phyloP scores from a whole-genome alignment of 1,140 invertebrate genomes.

The Conopomorpha cramerella region DNA sequence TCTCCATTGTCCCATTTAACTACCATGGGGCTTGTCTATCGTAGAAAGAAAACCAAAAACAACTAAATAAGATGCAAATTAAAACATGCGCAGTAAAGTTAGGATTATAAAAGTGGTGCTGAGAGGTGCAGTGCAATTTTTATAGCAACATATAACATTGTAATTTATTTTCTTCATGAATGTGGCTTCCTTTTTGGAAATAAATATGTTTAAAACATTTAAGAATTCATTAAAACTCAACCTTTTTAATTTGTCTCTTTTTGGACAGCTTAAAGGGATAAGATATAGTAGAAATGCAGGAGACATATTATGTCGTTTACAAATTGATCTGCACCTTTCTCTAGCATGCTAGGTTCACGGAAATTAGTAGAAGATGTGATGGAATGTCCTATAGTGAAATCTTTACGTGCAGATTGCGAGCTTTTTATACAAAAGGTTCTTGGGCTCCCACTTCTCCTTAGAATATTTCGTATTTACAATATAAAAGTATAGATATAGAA shows the following conservation, averaged over 20 bases:
- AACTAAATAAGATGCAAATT: slow-evolving; percentile 25
- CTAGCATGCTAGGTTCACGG: too few relatives aligned
- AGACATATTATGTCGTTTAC: not conserved
- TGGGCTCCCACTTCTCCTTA: not conserved
- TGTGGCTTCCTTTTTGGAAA: too few relatives aligned
- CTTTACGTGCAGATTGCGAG: not conserved
- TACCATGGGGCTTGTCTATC: slow-evolving; percentile 56
- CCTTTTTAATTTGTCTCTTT: not conserved
- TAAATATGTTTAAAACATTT: not conserved
- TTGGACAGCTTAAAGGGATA: not conserved
- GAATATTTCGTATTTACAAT: not conserved
- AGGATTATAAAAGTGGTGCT: slow-evolving; percentile 1
- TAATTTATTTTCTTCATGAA: not conserved
- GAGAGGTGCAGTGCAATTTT: not conserved
- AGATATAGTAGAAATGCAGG: not conserved
- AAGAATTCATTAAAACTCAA: not conserved
- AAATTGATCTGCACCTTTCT: too few relatives aligned
- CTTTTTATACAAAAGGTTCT: not conserved
- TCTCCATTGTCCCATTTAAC: slow-evolving; percentile 54
- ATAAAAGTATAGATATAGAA: not conserved
- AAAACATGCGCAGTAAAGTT: slow-evolving; percentile 29
- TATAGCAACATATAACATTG: not conserved
- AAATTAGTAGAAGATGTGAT: too few relatives aligned
- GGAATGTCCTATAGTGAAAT: not conserved
- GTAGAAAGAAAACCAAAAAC: slow-evolving; percentile 36